Evolutionary conservation across 1,140 invertebrate genomes (phyloP).

Genomic region (Polypedilum pembai): DNA sequence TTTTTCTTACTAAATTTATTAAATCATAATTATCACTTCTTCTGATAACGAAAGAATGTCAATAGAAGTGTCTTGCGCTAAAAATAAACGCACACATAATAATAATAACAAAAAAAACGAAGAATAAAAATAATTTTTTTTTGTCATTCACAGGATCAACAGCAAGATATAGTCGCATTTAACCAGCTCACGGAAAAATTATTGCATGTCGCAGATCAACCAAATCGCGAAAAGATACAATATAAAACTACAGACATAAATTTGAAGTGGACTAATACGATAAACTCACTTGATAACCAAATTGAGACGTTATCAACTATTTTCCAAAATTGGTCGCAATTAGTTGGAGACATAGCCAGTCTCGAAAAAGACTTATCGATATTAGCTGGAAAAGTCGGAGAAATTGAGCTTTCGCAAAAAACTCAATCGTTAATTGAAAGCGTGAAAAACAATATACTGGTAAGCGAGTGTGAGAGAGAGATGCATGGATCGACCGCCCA

Average conservation of each 20-base stretch:
- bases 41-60: too few species aligned
- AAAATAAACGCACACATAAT: too few species aligned
- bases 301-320: conserved; percentile 55
- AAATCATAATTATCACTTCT: too few species aligned
- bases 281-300: conserved; percentile 59
- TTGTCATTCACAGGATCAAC: conserved; percentile 49
- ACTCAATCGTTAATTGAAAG: conserved; percentile 64
- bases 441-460: conserved; percentile 60
- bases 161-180: conserved; percentile 54
- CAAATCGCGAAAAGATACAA: conserved; percentile 55
- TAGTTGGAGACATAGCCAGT: conserved; percentile 59
- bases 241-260: conserved; percentile 55
- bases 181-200: conserved; percentile 60
- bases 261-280: conserved; percentile 65
- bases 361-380: conserved; percentile 54
- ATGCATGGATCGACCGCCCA: conserved; percentile 22
- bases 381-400: conserved; percentile 62
- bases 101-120: too few species aligned
- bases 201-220: conserved; percentile 52
- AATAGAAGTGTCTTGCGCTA: too few species aligned
- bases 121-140: not conserved
- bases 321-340: conserved; percentile 68
- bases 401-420: conserved; percentile 63
- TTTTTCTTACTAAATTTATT: too few species aligned
- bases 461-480: too few species aligned